Base-by-base conservation (phyloP, 2,797 vertebrate species). In the Silurus lanzhouensis region DNA sequence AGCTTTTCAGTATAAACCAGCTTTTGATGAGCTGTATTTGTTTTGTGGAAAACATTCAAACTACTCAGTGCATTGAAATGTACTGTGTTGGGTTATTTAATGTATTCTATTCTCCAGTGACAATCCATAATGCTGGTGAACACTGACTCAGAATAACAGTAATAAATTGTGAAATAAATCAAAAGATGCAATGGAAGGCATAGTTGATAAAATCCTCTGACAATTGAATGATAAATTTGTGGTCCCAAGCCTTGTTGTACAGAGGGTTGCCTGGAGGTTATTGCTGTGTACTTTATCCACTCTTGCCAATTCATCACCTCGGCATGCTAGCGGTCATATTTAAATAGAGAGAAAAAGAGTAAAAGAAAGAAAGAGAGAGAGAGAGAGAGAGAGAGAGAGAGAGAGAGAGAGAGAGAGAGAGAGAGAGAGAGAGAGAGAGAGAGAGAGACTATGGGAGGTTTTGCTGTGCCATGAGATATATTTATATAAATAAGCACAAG, bases 151-250 rank as follows among this genome's bases (percentile, higher is more conserved):
- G 90, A 92, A 89, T 85, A 90, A 91, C 90, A 92, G 91, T 93
- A 94, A 95, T 92, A 94, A 93, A 94, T 91, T 90, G 92, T 90
- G 82, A 93, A 95, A 95, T 94, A 94, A 95, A 95, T 94, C 92
- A 93, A 90, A 92, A 91, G 91, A 91, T 92, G 91, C 84, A 19
- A 80, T 89, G 91, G 92, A 92, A 93, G 94, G 92, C 92, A 90
- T 88, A 92, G 89, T 91, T 93, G 91, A 94, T 95, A 92, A 93
- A 94, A 93, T 90, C 93, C 93, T 92, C 90, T 90, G 94, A 95
- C 94, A 94, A 93, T 92, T 93, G 93, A 94, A 94, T 95, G 95
- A 95, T 95, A 92, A 92, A 95, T 96, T 90, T 88, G 88, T 85
- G 79, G 90, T 93, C 86, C 89, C 17, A 85, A 90, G 89, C 90